Base-by-base conservation (phyloP, 2,797 vertebrate genomes). In the Cossypha niveicapilla region DNA sequence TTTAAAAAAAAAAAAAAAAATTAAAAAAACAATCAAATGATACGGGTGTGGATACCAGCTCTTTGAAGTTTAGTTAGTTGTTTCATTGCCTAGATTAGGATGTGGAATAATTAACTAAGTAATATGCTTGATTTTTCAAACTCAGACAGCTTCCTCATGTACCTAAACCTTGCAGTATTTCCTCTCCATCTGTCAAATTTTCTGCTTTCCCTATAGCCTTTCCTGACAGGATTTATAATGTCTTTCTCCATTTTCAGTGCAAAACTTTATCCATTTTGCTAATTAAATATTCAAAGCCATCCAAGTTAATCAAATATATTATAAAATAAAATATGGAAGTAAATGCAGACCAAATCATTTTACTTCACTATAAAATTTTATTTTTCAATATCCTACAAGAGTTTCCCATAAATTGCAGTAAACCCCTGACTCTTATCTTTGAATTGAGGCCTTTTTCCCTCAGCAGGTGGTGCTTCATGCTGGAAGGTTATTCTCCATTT, bases 61-160 rank as follows among this genome's bases (percentile, higher is more conserved):
- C 74, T 92, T 95, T 92, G 79, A 87, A 91, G 44, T 83, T 83
- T 22, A 76, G 27, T 44, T 90, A 86, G 86, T 94, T 86, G 84
- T 90, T 94, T 86, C 35, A 56, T 89, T 91, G n/a, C 60, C n/a
- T 70, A 45, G 30, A 79, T 85, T 73, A 79, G 32, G 24, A 76
- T 74, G 30, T 42, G 19, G 48, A 82, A 90, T 92, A 93, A 76
- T 90, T 90, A 81, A 42, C n/a, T 61, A 74, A 92, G 42, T 82
- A 82, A 47, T n/a, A 50, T 30, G 6, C 39, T 86, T 89, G 42
- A 71, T 78, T 82, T 84, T 93, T 72, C 53, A 63, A 58, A 68
- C 35, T 75, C 28, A 13, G n/a, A 13, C 0, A 0, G 10, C 48
- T 89, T 92, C 28, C 11, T 79, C 27, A 12, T 25, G 32, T 89